A percentile compares a stretch with the other conserved stretches of the same genome.
Conservation (phyloP, 2,888 invertebrate species). For the Himalopsyche japonica region DNA sequence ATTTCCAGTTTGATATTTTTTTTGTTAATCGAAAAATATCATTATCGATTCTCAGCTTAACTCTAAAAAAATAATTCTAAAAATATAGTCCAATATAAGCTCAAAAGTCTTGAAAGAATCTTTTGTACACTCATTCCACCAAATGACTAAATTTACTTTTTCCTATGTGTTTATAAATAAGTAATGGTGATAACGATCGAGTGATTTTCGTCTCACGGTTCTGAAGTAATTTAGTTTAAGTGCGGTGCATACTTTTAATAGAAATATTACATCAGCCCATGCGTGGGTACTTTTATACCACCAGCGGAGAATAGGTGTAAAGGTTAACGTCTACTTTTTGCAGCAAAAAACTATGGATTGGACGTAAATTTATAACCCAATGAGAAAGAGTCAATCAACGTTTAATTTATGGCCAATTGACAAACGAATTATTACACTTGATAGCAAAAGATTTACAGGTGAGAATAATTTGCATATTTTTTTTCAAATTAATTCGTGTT, state of each 20-base stretch:
- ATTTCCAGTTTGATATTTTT: too few relatives aligned
- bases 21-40: too few relatives aligned
- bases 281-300: slow-evolving; percentile 16
- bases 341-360: background rate
- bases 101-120: too few relatives aligned
- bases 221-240: background rate
- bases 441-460: background rate
- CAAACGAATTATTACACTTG: slow-evolving; percentile 7
- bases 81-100: too few relatives aligned
- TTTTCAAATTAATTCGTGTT: background rate
- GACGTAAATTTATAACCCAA: background rate
- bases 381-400: background rate
- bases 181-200: background rate
- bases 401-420: slow-evolving; percentile 5
- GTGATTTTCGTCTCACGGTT: background rate
- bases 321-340: slow-evolving; percentile 9
- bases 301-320: slow-evolving; percentile 10
- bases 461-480: background rate
- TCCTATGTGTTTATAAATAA: background rate
- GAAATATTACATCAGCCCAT: slow-evolving; percentile 11
- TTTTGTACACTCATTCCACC: too few relatives aligned
- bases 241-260: slow-evolving; percentile 11
- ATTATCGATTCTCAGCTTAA: too few relatives aligned
- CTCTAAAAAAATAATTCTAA: too few relatives aligned
- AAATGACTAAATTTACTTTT: background rate